These are phyloP conservation scores for Sebastes goodei DNA, from an alignment of 2,797 vertebrate genomes.

Conservation along the genomic window DNA sequence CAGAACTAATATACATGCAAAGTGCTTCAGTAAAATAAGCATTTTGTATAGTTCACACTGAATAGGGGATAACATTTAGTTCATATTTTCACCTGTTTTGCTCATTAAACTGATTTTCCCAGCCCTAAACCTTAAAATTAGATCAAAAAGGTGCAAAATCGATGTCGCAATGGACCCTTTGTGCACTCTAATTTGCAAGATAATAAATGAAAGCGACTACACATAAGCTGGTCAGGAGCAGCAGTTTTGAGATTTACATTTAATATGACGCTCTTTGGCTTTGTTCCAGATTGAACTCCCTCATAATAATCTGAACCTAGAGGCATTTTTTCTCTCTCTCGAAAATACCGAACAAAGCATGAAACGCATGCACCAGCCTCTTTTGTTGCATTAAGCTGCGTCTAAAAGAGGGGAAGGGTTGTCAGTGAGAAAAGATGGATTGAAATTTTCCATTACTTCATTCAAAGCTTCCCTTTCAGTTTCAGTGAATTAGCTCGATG, in stretches of 20 bases:
- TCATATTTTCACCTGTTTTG: not conserved
- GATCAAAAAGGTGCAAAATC: not conserved
- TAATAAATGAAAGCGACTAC: constrained; percentile 8
- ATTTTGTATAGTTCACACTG: not conserved
- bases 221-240: not conserved
- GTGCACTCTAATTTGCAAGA: constrained; percentile 15
- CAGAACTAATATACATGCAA: not conserved
- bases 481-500: constrained; percentile 57
- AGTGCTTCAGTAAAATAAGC: not conserved
- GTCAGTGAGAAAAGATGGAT: constrained; percentile 73
- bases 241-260: constrained; percentile 16
- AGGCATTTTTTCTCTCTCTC: constrained; percentile 39
- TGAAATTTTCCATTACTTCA: constrained; percentile 79
- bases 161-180: not conserved
- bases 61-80: not conserved
- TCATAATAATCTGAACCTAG: constrained; percentile 35
- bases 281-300: constrained; percentile 30
- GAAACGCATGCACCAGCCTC: constrained; percentile 64
- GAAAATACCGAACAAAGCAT: constrained; percentile 72
- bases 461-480: constrained; percentile 73
- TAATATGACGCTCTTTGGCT: constrained; percentile 20
- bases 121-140: not conserved
- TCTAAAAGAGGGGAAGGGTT: constrained; percentile 64
- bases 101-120: not conserved
- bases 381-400: constrained; percentile 78